These are phyloP conservation scores for Campoplex nolae DNA, from an alignment of 2,888 invertebrate species.

Conservation along the genomic window DNA sequence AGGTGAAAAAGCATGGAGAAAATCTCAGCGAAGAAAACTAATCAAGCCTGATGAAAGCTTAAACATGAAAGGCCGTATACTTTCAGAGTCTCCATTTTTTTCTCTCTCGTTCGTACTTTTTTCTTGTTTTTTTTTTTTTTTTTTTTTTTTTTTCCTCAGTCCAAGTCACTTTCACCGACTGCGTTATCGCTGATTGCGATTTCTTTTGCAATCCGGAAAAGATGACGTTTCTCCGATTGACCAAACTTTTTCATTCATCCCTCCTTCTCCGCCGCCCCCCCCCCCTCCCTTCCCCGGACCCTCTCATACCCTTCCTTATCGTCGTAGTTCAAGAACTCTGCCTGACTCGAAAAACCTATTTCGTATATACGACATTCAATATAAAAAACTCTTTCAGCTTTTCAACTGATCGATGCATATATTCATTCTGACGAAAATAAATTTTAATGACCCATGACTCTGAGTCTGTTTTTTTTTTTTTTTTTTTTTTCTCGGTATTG, in stretches of 20 bases:
- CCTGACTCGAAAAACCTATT: constrained; percentile 45
- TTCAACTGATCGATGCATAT: constrained; percentile 16
- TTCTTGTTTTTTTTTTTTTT: background rate
- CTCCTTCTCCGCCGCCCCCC: background rate
- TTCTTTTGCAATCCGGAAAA: constrained; percentile 50
- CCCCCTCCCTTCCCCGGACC: background rate
- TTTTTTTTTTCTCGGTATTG: background rate
- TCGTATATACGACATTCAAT: constrained; percentile 42
- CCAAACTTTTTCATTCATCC: constrained; percentile 41
- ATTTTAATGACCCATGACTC: background rate
- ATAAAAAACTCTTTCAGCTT: constrained; percentile 48
- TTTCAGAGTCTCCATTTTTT: constrained; percentile 53
- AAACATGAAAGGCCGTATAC: constrained; percentile 70
- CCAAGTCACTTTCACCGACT: constrained; percentile 55
- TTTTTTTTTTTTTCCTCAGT: constrained; percentile 23
- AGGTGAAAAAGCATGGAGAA: constrained; percentile 33
- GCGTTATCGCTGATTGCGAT: constrained; percentile 71
- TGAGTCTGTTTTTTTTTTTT: background rate
- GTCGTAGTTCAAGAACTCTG: constrained; percentile 16
- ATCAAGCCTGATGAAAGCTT: constrained; percentile 73
- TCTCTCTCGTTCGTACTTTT: background rate
- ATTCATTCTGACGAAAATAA: background rate
- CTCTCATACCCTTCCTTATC: background rate
- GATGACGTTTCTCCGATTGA: constrained; percentile 55
- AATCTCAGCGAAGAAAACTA: constrained; percentile 67